Evolutionary conservation across 1,140 invertebrate species (phyloP).

Genomic region (Cydia amplana): DNA sequence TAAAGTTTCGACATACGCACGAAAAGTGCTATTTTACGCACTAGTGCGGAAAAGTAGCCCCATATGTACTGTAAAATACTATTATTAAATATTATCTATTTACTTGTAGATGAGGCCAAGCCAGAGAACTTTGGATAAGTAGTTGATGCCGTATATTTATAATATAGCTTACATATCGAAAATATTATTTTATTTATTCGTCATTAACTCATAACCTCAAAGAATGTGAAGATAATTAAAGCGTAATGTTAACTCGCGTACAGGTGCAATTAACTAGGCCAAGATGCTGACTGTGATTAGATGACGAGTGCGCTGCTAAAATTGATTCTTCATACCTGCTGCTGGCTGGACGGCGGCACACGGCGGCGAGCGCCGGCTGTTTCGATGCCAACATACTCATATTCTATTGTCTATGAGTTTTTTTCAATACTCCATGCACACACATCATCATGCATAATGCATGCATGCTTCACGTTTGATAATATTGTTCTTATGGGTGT

Average conservation of each 20-base stretch:
- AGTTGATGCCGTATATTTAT: too few relatives aligned
- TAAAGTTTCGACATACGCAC: too few relatives aligned
- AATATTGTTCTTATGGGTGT: too few relatives aligned
- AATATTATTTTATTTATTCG: background rate
- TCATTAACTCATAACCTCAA: background rate
- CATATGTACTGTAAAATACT: too few relatives aligned
- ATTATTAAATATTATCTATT: too few relatives aligned
- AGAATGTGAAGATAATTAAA: conserved; percentile 15
- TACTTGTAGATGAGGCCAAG: too few relatives aligned
- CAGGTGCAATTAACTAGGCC: conserved; percentile 10
- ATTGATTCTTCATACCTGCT: conserved; percentile 8
- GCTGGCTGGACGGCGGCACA: background rate
- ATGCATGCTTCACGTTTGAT: too few relatives aligned
- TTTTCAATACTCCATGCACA: background rate
- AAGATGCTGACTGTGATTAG: conserved; percentile 9
- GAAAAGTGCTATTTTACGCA: too few relatives aligned
- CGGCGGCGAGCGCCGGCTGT: background rate
- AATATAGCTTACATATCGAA: too few relatives aligned
- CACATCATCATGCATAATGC: too few relatives aligned
- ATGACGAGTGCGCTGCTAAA: conserved; percentile 5
- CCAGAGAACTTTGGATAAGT: too few relatives aligned
- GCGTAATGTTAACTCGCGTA: conserved; percentile 9
- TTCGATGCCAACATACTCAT: background rate
- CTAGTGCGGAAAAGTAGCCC: too few relatives aligned
- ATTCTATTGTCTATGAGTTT: background rate